These are phyloP conservation scores for Megalopta genalis DNA, from an alignment of 1,140 invertebrate genomes.

Conservation along the genomic window DNA sequence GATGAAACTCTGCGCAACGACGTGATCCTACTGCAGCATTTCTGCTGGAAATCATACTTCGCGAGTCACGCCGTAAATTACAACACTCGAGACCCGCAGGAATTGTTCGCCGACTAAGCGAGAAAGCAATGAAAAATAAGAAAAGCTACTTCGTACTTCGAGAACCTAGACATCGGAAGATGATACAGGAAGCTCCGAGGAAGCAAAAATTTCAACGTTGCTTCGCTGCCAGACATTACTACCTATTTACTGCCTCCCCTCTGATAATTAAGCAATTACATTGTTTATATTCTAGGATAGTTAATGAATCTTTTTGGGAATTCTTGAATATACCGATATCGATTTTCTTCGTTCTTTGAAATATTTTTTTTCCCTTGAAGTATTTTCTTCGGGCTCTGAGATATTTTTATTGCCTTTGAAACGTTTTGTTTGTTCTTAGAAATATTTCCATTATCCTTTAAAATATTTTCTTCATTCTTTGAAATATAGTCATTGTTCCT, in stretches of 20 bases:
- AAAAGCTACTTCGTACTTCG: not conserved
- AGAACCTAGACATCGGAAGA: not conserved
- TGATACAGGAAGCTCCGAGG: not conserved
- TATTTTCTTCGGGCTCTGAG: no score
- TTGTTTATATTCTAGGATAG: no score
- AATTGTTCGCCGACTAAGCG: slow-evolving; percentile 16
- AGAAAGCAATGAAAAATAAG: slow-evolving; percentile 14
- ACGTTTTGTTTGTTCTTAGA: no score
- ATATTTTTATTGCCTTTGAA: no score
- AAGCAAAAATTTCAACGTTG: not conserved
- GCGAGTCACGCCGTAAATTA: slow-evolving; percentile 34
- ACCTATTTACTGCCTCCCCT: not conserved
- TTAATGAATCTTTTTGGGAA: no score
- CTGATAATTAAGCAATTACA: slow-evolving; percentile 5
- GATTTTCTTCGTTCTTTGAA: no score
- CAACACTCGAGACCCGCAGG: slow-evolving; percentile 13
- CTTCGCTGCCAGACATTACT: not conserved
- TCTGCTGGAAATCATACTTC: slow-evolving; percentile 29
- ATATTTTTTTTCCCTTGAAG: no score
- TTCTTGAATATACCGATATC: no score
- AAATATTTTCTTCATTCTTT: no score
- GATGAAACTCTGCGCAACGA: slow-evolving; percentile 24
- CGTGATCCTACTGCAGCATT: slow-evolving; percentile 21
- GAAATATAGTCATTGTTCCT: no score
- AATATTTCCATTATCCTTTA: no score